Base-by-base conservation (phyloP, 1,140 invertebrate genomes). In the Antheraea mylitta region DNA sequence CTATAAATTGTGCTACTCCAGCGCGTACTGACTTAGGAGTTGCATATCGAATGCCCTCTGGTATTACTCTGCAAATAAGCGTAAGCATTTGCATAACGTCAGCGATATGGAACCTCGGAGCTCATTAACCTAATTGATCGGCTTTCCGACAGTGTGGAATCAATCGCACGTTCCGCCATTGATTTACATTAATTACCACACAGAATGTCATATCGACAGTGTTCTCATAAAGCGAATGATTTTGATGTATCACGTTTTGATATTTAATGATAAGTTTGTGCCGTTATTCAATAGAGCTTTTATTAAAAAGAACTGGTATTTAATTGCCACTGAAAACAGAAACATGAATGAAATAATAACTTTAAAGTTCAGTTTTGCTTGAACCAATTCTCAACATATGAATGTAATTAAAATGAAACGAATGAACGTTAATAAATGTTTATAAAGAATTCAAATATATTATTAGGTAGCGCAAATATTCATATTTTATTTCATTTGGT, bases 111-210 rank as follows among this genome's bases (percentile, higher is more conserved):
- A 85, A 81, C 81, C 83, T 81, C 80, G 75, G 71, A 83, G 81
- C 86, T 89, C 86, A 90, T 91, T 91, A 91, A 80, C 86, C 85
- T 91, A 91, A 91, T 90, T 91, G 89, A 91, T 91, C 89, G 81
- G 87, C 86, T 90, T 87, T 85, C 85, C 83, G 79, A 80, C 83
- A 86, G 80, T 79, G 78, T 85, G 75, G 86, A 91, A 90, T 91
- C 89, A 91, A 90, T 90, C 89, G 85, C 83, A 87, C 82, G 83
- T 87, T 78, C 84, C 73, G 78, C 82, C 82, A 89, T 89, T 87
- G 87, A 90, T 90, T 89, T 90, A 83, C 89, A 91, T 91, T 89
- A 89, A 90, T 91, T 90, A 91, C 82, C 73, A 79, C 70, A 80
- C 75, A 78, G 82, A 84, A 86, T 86, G 87, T 89, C 87, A 86